phyloP scores from a whole-genome alignment of 2,888 invertebrate species.

The Apoda limacodes region DNA sequence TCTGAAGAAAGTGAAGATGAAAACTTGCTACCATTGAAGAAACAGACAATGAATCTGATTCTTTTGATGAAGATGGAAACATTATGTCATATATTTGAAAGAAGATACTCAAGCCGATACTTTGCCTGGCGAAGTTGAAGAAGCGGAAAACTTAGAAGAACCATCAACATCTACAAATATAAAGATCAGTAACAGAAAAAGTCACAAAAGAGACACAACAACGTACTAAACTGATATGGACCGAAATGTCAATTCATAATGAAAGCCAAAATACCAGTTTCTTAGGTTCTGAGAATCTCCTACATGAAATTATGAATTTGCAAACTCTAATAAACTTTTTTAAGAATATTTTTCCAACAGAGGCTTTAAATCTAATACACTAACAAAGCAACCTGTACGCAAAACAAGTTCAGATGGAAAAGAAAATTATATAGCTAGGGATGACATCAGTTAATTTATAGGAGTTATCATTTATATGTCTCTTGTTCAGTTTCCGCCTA shows the following conservation, averaged over 20 bases:
- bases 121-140: no score
- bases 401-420: constrained; percentile 12
- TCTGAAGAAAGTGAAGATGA: no score
- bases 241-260: not conserved
- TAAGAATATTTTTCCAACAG: constrained; percentile 15
- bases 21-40: no score
- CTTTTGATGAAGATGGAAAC: no score
- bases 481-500: constrained; percentile 19
- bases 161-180: not conserved
- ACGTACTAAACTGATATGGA: not conserved
- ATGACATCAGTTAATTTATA: constrained; percentile 18
- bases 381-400: constrained; percentile 12
- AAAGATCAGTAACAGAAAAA: no score
- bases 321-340: constrained; percentile 16
- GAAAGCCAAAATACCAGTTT: constrained; percentile 1
- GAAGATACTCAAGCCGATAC: no score
- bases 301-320: constrained; percentile 13
- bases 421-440: constrained; percentile 9
- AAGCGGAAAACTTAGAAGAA: no score
- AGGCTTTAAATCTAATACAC: constrained; percentile 12
- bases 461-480: constrained; percentile 20
- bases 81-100: no score
- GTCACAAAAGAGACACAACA: not conserved
- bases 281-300: constrained; percentile 13
- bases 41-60: no score